These are phyloP conservation scores for Drosophila suzukii DNA, from an alignment of 1,140 invertebrate genomes.

Conservation along the genomic window DNA sequence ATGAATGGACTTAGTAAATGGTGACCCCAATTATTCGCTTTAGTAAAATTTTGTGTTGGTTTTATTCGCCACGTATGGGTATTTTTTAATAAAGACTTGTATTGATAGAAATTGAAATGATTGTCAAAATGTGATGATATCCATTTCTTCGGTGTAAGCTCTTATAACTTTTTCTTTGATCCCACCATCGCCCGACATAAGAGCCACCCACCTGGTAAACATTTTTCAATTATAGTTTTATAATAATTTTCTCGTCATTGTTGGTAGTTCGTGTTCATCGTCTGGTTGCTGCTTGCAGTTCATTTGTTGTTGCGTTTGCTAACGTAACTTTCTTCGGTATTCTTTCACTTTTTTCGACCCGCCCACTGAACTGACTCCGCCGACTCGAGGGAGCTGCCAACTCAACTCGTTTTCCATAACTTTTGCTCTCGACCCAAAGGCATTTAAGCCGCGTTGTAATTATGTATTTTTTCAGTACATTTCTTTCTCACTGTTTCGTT, in stretches of 20 bases:
- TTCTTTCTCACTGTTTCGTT: slow-evolving; percentile 36
- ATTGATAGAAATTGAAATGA: no score
- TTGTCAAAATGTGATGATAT: no score
- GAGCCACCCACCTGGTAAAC: slow-evolving; percentile 51
- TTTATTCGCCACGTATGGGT: no score
- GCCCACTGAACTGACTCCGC: slow-evolving; percentile 47
- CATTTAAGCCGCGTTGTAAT: slow-evolving; percentile 73
- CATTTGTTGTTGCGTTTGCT: slow-evolving; percentile 49
- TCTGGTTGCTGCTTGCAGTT: slow-evolving; percentile 37
- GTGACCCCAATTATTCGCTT: no score
- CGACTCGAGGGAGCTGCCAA: slow-evolving; percentile 44
- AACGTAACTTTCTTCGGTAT: slow-evolving; percentile 74
- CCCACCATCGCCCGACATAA: slow-evolving; percentile 30
- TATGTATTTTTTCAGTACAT: slow-evolving; percentile 63
- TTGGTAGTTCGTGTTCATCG: slow-evolving; percentile 44
- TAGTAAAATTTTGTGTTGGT: background rate
- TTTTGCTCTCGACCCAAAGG: slow-evolving; percentile 65
- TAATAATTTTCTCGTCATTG: slow-evolving; percentile 80
- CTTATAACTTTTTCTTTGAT: slow-evolving; percentile 26
- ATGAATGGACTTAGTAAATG: no score
- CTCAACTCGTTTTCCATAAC: slow-evolving; percentile 68
- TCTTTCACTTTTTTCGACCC: slow-evolving; percentile 65
- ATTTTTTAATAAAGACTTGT: no score
- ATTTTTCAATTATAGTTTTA: slow-evolving; percentile 77
- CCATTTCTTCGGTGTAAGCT: slow-evolving; percentile 23